Evolutionary conservation across 2,797 vertebrate genomes (phyloP).

Genomic region (Geotrypetes seraphini): DNA sequence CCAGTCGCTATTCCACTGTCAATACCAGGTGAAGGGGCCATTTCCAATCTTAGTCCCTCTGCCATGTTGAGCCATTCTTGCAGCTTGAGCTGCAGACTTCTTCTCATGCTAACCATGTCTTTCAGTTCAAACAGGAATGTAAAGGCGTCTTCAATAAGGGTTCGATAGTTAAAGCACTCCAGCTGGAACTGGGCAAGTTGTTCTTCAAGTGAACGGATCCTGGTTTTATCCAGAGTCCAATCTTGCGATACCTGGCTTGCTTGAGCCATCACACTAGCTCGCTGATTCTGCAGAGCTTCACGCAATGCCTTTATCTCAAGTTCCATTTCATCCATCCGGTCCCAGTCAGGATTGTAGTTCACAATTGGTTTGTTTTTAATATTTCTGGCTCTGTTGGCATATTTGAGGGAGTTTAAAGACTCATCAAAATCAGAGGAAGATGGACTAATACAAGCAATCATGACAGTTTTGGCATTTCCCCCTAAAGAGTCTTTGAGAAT

Average conservation of each 20-base stretch:
- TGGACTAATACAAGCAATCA: constrained; percentile 83
- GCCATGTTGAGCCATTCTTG: constrained; percentile 65
- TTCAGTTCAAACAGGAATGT: constrained; percentile 56
- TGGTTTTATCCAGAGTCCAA: constrained; percentile 37
- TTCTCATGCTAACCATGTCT: constrained; percentile 29
- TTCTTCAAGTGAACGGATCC: constrained; percentile 44
- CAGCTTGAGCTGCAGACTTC: constrained; percentile 44
- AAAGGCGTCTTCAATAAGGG: constrained; percentile 64
- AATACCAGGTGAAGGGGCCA: constrained; percentile 10
- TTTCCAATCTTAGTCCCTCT: constrained; percentile 39
- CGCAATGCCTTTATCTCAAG: constrained; percentile 65
- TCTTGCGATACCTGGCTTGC: constrained; percentile 34
- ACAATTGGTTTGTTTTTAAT: constrained; percentile 68
- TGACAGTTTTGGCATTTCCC: constrained; percentile 78
- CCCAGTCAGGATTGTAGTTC: constrained; percentile 57
- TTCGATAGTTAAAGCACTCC: constrained; percentile 46
- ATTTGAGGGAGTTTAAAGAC: constrained; percentile 77
- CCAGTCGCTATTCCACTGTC: constrained; percentile 2
- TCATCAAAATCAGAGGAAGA: constrained; percentile 71
- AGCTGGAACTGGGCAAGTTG: constrained; percentile 42
- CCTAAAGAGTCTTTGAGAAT: constrained; percentile 83
- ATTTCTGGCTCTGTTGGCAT: constrained; percentile 72
- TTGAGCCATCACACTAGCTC: constrained; percentile 19
- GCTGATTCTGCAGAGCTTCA: constrained; percentile 68
- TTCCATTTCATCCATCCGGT: constrained; percentile 67